These are phyloP conservation scores for Alentia gelatinosa DNA, from an alignment of 2,888 invertebrate genomes.

Conservation along the genomic window DNA sequence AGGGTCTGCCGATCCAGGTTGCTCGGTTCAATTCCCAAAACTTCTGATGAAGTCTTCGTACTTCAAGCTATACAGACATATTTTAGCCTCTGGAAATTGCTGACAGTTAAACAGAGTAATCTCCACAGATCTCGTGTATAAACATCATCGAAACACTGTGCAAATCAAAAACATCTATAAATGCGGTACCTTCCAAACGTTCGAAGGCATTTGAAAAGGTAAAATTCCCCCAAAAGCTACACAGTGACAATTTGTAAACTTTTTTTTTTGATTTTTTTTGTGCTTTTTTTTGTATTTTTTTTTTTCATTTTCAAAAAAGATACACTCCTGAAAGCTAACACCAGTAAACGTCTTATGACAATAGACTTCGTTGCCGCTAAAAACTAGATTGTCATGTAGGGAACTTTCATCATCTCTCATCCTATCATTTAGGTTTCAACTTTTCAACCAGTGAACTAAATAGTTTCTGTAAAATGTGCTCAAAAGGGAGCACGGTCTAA, in stretches of 20 bases:
- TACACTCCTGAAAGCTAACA: conserved; percentile 50
- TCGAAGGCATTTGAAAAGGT: conserved; percentile 50
- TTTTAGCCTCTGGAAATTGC: conserved; percentile 49
- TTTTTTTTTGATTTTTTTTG: conserved; percentile 32
- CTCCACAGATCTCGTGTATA: conserved; percentile 53
- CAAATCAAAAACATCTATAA: conserved; percentile 52
- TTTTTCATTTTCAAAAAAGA: conserved; percentile 7
- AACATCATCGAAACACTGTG: conserved; percentile 53
- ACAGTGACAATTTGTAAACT: conserved; percentile 51
- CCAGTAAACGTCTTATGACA: conserved; percentile 49
- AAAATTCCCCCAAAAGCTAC: conserved; percentile 44
- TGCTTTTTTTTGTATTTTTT: conserved; percentile 46
- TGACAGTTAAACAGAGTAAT: conserved; percentile 44
- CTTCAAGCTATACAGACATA: conserved; percentile 45
- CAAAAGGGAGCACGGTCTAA: conserved; percentile 77
- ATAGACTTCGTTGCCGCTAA: conserved; percentile 55
- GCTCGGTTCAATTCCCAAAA: conserved; percentile 33
- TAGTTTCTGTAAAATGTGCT: conserved; percentile 69
- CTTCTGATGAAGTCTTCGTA: conserved; percentile 31
- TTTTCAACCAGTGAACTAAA: conserved; percentile 47
- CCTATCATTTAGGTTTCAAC: conserved; percentile 31
- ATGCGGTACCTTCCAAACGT: conserved; percentile 53
- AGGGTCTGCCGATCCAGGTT: conserved; percentile 16
- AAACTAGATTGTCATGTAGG: conserved; percentile 59
- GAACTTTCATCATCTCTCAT: conserved; percentile 41